A percentile compares a stretch with the other conserved stretches of the same genome.
Conservation (phyloP, 2,888 invertebrate species). For the Petrophora chlorosata region DNA sequence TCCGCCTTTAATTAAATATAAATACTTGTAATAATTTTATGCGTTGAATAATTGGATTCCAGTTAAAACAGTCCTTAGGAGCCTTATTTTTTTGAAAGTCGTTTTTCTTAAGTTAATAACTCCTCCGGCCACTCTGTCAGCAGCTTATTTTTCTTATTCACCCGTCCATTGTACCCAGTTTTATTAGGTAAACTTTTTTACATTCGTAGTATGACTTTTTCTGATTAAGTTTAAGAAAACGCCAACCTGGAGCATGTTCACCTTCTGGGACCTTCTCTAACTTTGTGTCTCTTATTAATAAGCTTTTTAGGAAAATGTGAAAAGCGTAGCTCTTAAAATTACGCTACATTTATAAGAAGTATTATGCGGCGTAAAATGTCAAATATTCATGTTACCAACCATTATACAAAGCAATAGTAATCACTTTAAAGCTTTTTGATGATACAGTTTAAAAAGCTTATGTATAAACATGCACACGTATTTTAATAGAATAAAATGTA, state of each 20-base stretch:
- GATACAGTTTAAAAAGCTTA: no score
- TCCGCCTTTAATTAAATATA: slow-evolving; percentile 21
- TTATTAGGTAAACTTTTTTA: slow-evolving; percentile 19
- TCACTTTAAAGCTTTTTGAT: no score
- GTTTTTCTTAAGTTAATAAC: slow-evolving; percentile 21
- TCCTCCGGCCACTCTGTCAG: slow-evolving; percentile 12
- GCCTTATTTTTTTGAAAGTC: slow-evolving; percentile 18
- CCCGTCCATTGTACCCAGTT: slow-evolving; percentile 10
- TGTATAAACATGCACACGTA: no score
- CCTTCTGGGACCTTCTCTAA: not conserved
- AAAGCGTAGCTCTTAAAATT: no score
- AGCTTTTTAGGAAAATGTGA: no score
- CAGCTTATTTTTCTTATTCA: slow-evolving; percentile 18
- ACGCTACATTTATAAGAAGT: no score
- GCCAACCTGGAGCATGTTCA: not conserved
- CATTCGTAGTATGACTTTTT: slow-evolving; percentile 16
- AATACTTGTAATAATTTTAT: slow-evolving; percentile 6
- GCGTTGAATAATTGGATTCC: slow-evolving; percentile 11
- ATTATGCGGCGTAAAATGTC: no score
- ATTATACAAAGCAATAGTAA: no score
- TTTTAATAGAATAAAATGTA: no score
- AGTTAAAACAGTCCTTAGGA: slow-evolving; percentile 10
- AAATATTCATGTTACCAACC: no score
- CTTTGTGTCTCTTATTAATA: no score
- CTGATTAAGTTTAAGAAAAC: slow-evolving; percentile 11